Base-by-base conservation (phyloP, 2,797 vertebrate species). In the Darevskia mixta region DNA sequence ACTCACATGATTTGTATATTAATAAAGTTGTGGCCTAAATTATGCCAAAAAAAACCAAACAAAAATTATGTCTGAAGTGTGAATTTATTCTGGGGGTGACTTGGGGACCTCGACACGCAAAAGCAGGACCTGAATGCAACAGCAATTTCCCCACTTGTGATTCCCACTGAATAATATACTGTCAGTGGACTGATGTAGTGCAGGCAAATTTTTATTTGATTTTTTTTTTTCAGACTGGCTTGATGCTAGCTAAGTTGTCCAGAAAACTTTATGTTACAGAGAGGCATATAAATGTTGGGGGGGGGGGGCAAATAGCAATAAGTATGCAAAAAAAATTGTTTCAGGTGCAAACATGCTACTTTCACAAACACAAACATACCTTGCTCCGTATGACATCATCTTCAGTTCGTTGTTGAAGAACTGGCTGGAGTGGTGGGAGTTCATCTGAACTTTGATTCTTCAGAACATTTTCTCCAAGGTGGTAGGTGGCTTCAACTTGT, bases 341-440 rank as follows among this genome's bases (percentile, higher is more conserved):
- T 35, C 25, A 15, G 49, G 3, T 15, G 61, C 15, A 61, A 41
- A 61, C 11, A 64, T 29, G 64, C 41, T 7, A 64, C 20, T 38
- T 41, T 7, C 3, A 20, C 15, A 69, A 32, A 82, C 2, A 8
- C 8, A 64, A 23, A 84, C 3, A 90, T 92, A 99, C 98, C 97
- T 96, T 97, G 96, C 98, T 98, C 92, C 89, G 97, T 93, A 98
- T 94, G 15, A 95, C 91, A 83, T 94, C 92, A 73, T 96, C 96
- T 83, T 97, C 97, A 82, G 96, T 96, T 29, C 96, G 97, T 93
- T 95, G 97, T 83, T 99, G 98, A 92, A 99, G 97, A 90, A 99
- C 97, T 2, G 98, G 98, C 89, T 98, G 98, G 77, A 99, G 97
- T 3, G 97, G 94, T 72, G 96, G 95, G 84, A 98, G 98, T 73